Conservation (phyloP, 2,888 invertebrate species). For the Tenthredo mesomela region DNA sequence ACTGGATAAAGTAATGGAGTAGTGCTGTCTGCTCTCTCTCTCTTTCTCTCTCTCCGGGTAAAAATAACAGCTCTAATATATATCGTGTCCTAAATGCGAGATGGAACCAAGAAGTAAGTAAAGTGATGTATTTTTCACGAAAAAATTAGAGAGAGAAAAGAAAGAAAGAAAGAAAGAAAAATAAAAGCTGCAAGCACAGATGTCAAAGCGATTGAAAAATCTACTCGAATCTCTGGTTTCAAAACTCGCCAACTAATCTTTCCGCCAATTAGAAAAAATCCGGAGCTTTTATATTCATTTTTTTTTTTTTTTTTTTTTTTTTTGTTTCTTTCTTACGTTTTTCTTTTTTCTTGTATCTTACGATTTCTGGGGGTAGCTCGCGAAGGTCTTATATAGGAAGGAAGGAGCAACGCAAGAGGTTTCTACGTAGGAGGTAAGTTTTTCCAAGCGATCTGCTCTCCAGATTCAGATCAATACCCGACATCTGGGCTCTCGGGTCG, state of each 20-base stretch:
- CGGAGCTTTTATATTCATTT: background rate
- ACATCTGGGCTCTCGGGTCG: conserved; percentile 69
- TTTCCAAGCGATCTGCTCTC: conserved; percentile 74
- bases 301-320: background rate
- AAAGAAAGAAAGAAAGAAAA: background rate
- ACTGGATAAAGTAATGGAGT: conserved; percentile 32
- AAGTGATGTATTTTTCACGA: background rate
- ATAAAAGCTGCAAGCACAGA: background rate
- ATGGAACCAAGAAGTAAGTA: conserved; percentile 5
- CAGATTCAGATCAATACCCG: conserved; percentile 76
- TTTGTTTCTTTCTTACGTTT: background rate
- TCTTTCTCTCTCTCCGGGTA: background rate
- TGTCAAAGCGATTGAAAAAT: background rate
- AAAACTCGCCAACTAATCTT: background rate
- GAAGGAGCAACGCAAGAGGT: conserved; percentile 9
- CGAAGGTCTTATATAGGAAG: background rate
- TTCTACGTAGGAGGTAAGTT: conserved; percentile 65
- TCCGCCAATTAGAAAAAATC: conserved; percentile 2
- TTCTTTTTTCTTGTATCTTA: background rate
- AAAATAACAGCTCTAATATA: conserved; percentile 40
- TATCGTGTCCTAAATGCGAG: conserved; percentile 20
- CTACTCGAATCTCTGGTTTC: background rate
- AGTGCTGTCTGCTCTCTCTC: background rate
- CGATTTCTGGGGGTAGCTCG: background rate
- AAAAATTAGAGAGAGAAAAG: background rate